phyloP scores from a whole-genome alignment of 1,140 invertebrate species.

The Theocolax elegans region DNA sequence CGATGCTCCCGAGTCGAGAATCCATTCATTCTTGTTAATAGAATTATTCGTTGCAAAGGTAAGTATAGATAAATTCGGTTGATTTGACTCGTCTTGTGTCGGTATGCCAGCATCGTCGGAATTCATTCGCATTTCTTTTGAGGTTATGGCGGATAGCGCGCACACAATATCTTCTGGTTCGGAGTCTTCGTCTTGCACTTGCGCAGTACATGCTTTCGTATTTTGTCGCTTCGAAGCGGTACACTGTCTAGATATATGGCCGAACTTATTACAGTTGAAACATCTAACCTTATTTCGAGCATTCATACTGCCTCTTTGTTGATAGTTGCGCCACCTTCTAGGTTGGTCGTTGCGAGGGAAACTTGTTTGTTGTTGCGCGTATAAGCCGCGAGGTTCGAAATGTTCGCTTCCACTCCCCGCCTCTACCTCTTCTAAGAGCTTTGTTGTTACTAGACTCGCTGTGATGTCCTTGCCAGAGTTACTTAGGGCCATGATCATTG shows the following conservation, averaged over 20 bases:
- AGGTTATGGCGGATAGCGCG: neutral
- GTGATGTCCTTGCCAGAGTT: neutral
- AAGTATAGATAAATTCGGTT: neutral
- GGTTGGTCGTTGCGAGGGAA: neutral
- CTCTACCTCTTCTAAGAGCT: neutral
- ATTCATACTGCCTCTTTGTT: neutral
- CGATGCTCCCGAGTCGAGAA: neutral
- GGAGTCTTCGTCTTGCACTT: neutral
- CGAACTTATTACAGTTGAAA: neutral
- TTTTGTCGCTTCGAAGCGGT: neutral
- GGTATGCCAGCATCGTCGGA: too few species aligned
- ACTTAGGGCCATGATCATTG: neutral
- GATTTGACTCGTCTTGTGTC: too few species aligned
- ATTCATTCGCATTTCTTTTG: too few species aligned
- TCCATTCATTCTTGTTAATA: neutral
- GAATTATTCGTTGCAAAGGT: neutral
- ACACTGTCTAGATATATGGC: neutral
- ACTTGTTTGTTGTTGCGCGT: neutral
- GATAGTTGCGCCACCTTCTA: neutral
- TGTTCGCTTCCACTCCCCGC: neutral
- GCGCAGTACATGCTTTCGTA: neutral
- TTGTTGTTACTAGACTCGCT: neutral
- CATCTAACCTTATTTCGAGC: neutral
- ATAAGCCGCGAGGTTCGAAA: neutral
- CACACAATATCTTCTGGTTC: neutral